A percentile compares a stretch with the other conserved stretches of the same genome.
phyloP scores from a whole-genome alignment of 2,888 invertebrate species.

The Harpalus rubripes region DNA sequence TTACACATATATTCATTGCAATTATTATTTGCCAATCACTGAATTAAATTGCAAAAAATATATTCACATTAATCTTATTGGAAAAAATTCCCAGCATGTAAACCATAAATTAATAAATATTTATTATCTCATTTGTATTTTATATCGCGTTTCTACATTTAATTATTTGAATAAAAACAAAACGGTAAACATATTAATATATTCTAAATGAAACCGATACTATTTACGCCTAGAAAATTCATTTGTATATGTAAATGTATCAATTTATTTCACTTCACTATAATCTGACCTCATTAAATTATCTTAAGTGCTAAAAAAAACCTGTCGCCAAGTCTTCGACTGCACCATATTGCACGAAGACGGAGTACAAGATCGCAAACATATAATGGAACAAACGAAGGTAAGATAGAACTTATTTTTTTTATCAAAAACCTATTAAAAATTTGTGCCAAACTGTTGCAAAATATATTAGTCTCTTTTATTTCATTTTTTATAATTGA shows the following conservation, averaged over 20 bases:
- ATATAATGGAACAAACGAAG: not conserved
- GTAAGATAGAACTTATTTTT: no score
- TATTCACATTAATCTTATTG: not conserved
- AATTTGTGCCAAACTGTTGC: no score
- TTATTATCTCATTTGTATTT: not conserved
- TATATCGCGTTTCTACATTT: not conserved
- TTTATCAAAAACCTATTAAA: no score
- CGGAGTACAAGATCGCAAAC: not conserved
- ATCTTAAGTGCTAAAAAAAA: conserved; percentile 34
- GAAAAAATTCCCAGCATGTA: not conserved
- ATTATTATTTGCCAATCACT: not conserved
- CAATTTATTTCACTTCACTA: conserved; percentile 38
- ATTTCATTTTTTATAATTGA: no score
- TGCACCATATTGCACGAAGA: conserved; percentile 1
- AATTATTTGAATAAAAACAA: not conserved
- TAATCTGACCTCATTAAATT: conserved; percentile 49
- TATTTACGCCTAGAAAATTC: conserved; percentile 8
- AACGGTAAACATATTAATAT: not conserved
- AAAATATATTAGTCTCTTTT: no score
- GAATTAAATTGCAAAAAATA: conserved; percentile 2
- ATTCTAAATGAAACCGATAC: not conserved
- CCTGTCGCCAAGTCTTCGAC: not conserved
- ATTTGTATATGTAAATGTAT: conserved; percentile 46
- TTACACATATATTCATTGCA: no score
- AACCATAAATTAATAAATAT: not conserved